Evolutionary conservation across 1,140 invertebrate species (phyloP).

Genomic region (Adoxophyes honmai): DNA sequence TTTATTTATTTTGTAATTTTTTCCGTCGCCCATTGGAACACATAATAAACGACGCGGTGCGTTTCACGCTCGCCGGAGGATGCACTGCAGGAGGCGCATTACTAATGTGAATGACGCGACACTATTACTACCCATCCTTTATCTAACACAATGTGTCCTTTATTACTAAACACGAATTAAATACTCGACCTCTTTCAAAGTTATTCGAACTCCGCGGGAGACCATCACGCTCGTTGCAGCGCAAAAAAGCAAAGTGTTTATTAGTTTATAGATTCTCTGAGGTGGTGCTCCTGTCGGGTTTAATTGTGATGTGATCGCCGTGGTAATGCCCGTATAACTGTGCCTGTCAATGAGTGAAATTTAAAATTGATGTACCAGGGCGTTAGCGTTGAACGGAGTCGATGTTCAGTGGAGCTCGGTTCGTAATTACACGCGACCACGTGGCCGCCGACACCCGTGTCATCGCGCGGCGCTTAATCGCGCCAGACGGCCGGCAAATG

Average conservation of each 20-base stretch:
- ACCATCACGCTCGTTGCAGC: slow-evolving; percentile 43
- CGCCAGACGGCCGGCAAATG: slow-evolving; percentile 53
- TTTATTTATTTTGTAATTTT: slow-evolving; percentile 61
- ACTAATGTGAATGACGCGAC: slow-evolving; percentile 63
- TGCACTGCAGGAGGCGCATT: slow-evolving; percentile 56
- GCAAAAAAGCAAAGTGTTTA: slow-evolving; percentile 41
- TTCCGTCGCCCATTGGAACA: slow-evolving; percentile 39
- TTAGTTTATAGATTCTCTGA: slow-evolving; percentile 47
- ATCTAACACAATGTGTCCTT: slow-evolving; percentile 69
- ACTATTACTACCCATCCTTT: slow-evolving; percentile 69
- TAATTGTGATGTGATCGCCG: slow-evolving; percentile 11
- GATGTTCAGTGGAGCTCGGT: slow-evolving; percentile 42
- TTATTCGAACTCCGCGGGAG: slow-evolving; percentile 58
- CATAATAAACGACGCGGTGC: slow-evolving; percentile 13
- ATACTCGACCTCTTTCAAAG: slow-evolving; percentile 55
- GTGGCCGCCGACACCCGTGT: slow-evolving; percentile 41
- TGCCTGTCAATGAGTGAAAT: slow-evolving; percentile 28
- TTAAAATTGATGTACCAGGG: slow-evolving; percentile 37
- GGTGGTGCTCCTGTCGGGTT: slow-evolving; percentile 15
- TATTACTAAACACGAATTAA: slow-evolving; percentile 66
- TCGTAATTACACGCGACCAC: slow-evolving; percentile 41
- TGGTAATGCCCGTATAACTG: slow-evolving; percentile 12
- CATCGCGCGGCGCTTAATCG: slow-evolving; percentile 47
- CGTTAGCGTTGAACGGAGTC: slow-evolving; percentile 23
- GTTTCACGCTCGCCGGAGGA: slow-evolving; percentile 36